Evolutionary conservation across 2,797 vertebrate species (phyloP).

Genomic region (Lemur catta): DNA sequence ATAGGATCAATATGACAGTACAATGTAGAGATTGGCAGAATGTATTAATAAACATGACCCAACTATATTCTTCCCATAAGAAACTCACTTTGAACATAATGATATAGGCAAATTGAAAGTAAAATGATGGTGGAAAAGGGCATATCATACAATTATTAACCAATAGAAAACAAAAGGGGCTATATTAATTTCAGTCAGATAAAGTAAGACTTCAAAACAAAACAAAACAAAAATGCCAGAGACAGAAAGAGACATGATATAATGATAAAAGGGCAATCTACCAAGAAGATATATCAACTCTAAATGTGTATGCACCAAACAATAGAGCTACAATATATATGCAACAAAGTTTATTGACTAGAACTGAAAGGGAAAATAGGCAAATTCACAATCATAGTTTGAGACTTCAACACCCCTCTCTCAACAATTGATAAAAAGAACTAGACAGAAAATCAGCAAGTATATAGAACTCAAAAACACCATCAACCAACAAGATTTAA

Average conservation of each 20-base stretch:
- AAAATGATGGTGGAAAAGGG: neutral
- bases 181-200: neutral
- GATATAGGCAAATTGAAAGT: neutral
- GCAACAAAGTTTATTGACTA: neutral
- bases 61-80: neutral
- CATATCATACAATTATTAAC: neutral
- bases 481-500: neutral
- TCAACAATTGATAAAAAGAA: neutral
- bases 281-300: neutral
- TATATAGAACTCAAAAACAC: neutral
- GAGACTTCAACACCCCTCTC: neutral
- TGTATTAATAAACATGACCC: neutral
- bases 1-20: neutral
- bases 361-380: neutral
- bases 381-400: neutral
- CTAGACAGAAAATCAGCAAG: neutral
- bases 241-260: neutral
- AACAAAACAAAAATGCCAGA: neutral
- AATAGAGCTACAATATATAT: neutral
- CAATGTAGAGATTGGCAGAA: too few species aligned
- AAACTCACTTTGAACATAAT: neutral
- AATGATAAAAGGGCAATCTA: neutral
- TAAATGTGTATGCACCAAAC: neutral
- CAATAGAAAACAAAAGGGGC: neutral
- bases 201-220: neutral